Percentiles rank a stretch among this genome's conserved stretches.
Conservation (phyloP, 2,888 invertebrate genomes). For the Coronaproctus castanopsis region DNA sequence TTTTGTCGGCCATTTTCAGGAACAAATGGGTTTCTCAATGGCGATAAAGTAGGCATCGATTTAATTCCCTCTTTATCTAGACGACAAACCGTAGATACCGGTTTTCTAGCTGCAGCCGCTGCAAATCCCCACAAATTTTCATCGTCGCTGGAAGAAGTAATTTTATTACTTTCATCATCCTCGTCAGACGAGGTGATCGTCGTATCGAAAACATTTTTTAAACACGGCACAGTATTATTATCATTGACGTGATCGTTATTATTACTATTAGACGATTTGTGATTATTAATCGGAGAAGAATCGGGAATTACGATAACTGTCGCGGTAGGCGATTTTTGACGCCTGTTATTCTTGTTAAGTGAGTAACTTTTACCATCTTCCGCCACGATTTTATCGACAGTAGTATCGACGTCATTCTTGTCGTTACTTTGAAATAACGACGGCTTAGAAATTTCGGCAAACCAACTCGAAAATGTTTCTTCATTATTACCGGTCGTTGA, state of each 20-base stretch:
- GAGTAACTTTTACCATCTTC: not conserved
- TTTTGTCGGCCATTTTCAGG: not conserved
- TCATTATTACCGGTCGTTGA: not conserved
- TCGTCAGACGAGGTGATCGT: not conserved
- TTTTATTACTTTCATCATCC: not conserved
- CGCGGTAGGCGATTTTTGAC: not conserved
- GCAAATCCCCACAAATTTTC: constrained; percentile 37
- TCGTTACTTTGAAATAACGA: not conserved
- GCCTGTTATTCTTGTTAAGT: too few relatives aligned
- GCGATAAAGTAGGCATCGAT: not conserved
- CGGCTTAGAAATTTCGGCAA: not conserved
- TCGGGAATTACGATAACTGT: not conserved
- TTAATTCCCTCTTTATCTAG: constrained; percentile 9
- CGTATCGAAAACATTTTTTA: not conserved
- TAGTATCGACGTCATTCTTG: not conserved
- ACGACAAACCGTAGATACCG: constrained; percentile 8
- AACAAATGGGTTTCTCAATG: not conserved
- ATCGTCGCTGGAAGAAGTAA: not conserved
- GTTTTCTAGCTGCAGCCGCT: constrained; percentile 32
- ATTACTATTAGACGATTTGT: too few relatives aligned
- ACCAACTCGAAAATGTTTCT: not conserved
- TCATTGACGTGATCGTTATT: not conserved
- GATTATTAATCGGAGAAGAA: too few relatives aligned
- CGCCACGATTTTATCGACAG: not conserved
- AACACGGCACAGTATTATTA: too few relatives aligned